A percentile compares a stretch with the other conserved stretches of the same genome.
Evolutionary conservation across 2,888 invertebrate species (phyloP).

Genomic region (Helicoverpa assulta): DNA sequence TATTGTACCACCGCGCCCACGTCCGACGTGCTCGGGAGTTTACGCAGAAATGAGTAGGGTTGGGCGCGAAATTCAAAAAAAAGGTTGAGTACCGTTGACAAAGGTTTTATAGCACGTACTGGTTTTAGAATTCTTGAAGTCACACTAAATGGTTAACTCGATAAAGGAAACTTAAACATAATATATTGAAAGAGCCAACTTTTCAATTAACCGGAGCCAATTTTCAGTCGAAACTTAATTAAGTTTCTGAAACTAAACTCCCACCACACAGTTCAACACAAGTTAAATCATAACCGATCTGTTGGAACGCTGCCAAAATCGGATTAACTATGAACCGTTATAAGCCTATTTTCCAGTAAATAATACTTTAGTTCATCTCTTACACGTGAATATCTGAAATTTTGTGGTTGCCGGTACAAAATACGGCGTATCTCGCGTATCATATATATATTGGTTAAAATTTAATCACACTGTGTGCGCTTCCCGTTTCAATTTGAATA

Average conservation of each 20-base stretch:
- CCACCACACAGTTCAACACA: constrained; percentile 27
- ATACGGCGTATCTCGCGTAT: constrained; percentile 32
- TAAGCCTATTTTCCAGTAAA: constrained; percentile 35
- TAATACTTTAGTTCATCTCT: constrained; percentile 20
- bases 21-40: constrained; percentile 21
- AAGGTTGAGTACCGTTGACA: neutral
- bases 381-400: constrained; percentile 20
- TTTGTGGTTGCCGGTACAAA: constrained; percentile 29
- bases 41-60: constrained; percentile 38
- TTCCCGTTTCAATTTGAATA: constrained; percentile 81
- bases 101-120: neutral
- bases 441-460: constrained; percentile 66
- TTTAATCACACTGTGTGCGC: constrained; percentile 76
- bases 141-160: neutral
- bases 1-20: constrained; percentile 44
- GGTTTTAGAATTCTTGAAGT: neutral
- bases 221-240: constrained; percentile 31
- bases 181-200: constrained; percentile 5
- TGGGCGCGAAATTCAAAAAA: neutral
- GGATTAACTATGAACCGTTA: constrained; percentile 24
- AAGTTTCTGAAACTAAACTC: constrained; percentile 14
- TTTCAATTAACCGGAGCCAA: constrained; percentile 26
- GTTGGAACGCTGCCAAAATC: constrained; percentile 31
- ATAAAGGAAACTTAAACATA: neutral
- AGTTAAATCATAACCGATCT: constrained; percentile 24